A percentile compares a stretch with the other conserved stretches of the same genome.
These are phyloP conservation scores for Sebastes kiyomatsui DNA, from an alignment of 2,797 vertebrate species.

Conservation along the genomic window DNA sequence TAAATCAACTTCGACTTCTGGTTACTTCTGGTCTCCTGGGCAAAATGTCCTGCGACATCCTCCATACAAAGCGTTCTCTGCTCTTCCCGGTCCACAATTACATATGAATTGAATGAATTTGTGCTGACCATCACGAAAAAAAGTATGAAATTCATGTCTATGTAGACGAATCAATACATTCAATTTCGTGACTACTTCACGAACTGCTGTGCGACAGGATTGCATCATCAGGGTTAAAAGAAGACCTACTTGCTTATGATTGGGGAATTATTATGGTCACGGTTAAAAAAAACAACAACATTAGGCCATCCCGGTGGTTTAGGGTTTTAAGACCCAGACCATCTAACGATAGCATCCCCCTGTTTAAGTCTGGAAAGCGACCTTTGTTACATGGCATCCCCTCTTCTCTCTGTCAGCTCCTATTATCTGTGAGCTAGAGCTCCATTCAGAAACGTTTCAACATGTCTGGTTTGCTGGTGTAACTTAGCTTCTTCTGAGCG, in stretches of 20 bases:
- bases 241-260: neutral
- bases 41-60: too few relatives aligned
- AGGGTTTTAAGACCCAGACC: neutral
- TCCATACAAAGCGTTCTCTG: rapidly evolving
- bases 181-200: too few relatives aligned
- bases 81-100: too few relatives aligned
- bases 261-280: neutral
- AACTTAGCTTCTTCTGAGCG: neutral
- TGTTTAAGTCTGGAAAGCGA: neutral
- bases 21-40: too few relatives aligned
- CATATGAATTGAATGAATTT: too few relatives aligned
- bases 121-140: too few relatives aligned
- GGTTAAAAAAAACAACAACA: neutral
- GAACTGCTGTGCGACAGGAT: too few relatives aligned
- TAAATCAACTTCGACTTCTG: too few relatives aligned
- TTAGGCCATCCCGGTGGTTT: neutral
- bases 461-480: neutral
- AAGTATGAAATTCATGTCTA: too few relatives aligned
- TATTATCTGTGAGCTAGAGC: neutral
- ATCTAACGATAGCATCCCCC: neutral
- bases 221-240: neutral
- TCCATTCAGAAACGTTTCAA: neutral
- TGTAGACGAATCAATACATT: too few relatives aligned
- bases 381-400: neutral
- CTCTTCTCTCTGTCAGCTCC: neutral